These are phyloP conservation scores for Chaenodraco wilsoni DNA, from an alignment of 2,797 vertebrate species.

Conservation along the genomic window DNA sequence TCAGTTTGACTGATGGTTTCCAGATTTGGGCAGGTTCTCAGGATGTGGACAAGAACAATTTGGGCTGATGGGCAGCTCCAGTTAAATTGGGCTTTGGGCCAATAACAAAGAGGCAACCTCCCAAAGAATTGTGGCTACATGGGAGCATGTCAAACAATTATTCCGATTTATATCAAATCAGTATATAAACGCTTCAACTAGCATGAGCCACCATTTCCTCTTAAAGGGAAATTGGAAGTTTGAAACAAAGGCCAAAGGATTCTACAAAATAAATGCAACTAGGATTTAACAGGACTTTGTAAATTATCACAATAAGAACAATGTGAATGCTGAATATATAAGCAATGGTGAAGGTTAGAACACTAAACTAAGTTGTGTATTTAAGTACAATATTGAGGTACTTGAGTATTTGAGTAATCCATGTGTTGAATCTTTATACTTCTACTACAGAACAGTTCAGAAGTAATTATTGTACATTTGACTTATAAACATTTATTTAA, in stretches of 20 bases:
- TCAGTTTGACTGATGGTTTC: not conserved
- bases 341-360: not conserved
- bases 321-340: conserved; percentile 14
- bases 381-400: too few relatives aligned
- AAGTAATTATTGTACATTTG: too few relatives aligned
- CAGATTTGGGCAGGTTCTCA: not conserved
- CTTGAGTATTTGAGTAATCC: too few relatives aligned
- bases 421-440: too few relatives aligned
- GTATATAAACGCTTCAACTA: not conserved
- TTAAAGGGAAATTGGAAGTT: not conserved
- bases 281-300: conserved; percentile 8
- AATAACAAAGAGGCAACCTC: not conserved
- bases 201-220: conserved; percentile 1
- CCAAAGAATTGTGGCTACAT: not conserved
- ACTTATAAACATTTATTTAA: too few relatives aligned
- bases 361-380: too few relatives aligned
- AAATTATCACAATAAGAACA: conserved; percentile 8
- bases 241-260: not conserved
- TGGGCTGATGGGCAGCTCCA: not conserved
- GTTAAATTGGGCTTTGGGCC: not conserved
- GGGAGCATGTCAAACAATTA: not conserved
- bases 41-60: not conserved
- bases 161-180: not conserved
- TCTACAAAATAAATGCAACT: not conserved
- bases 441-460: too few relatives aligned